phyloP scores from a whole-genome alignment of 1,140 invertebrate genomes.

The Drosophila subobscura region DNA sequence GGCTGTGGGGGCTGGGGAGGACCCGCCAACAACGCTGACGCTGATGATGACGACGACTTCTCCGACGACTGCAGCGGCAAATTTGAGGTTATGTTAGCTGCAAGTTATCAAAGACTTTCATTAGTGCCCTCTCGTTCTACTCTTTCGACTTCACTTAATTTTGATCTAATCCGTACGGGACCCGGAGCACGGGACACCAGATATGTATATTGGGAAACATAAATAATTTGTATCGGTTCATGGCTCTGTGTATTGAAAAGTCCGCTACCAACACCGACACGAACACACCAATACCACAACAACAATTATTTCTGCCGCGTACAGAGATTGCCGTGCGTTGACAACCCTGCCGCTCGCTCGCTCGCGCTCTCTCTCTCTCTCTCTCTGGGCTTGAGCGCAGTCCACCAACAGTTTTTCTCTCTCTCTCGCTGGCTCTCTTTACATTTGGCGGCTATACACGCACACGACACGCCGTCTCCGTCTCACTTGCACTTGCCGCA shows the following conservation, averaged over 20 bases:
- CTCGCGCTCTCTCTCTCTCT: constrained; percentile 36
- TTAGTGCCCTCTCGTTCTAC: constrained; percentile 45
- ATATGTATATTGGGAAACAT: constrained; percentile 26
- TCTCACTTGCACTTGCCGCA: constrained; percentile 70
- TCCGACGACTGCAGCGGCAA: constrained; percentile 75
- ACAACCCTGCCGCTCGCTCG: constrained; percentile 47
- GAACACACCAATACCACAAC: constrained; percentile 46
- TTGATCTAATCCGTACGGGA: no score
- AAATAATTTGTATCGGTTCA: constrained; percentile 66
- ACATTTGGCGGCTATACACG: constrained; percentile 76
- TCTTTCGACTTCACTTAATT: no score
- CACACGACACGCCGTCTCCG: constrained; percentile 62
- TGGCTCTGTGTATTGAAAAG: constrained; percentile 67
- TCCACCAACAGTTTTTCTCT: constrained; percentile 1
- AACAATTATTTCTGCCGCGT: constrained; percentile 58
- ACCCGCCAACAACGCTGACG: constrained; percentile 50
- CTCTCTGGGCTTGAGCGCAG: constrained; percentile 14
- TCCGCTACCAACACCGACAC: constrained; percentile 51
- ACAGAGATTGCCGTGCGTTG: constrained; percentile 65
- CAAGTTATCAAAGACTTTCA: constrained; percentile 69
- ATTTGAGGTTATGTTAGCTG: constrained; percentile 82
- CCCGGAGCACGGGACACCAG: no score
- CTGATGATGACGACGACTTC: constrained; percentile 74
- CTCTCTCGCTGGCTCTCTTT: constrained; percentile 28
- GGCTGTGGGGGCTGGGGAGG: constrained; percentile 52